Conservation (phyloP, 2,113 vertebrate species). For the Albula goreensis region DNA sequence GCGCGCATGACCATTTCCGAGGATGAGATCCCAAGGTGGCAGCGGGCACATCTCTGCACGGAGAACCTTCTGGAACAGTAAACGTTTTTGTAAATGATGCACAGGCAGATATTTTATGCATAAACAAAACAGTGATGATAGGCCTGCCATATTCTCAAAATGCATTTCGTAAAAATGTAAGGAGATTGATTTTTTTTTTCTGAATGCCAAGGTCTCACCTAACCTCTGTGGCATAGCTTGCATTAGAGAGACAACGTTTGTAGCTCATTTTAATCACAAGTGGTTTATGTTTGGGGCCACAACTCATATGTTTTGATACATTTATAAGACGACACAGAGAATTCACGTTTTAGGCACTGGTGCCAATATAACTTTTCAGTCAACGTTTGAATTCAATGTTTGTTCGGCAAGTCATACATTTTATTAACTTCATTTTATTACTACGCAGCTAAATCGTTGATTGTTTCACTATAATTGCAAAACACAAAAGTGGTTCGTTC, state of each 20-base stretch:
- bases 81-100: constrained; percentile 57
- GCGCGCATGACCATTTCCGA: constrained; percentile 99
- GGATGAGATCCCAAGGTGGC: constrained; percentile 98
- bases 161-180: too few relatives aligned
- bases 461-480: neutral
- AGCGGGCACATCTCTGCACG: constrained; percentile 99
- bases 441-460: neutral
- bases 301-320: neutral
- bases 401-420: too few relatives aligned
- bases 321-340: neutral
- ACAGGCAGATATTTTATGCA: neutral
- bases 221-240: neutral
- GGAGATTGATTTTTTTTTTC: neutral
- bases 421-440: too few relatives aligned
- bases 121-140: neutral
- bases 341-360: too few relatives aligned
- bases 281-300: too few relatives aligned
- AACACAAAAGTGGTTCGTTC: neutral
- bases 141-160: neutral
- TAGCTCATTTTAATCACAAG: too few relatives aligned
- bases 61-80: constrained; percentile 98
- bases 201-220: neutral
- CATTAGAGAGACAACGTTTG: neutral
- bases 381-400: too few relatives aligned
- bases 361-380: too few relatives aligned